These are phyloP conservation scores for Zaprionus gabonicus DNA, from an alignment of 1,140 invertebrate species.

Conservation along the genomic window DNA sequence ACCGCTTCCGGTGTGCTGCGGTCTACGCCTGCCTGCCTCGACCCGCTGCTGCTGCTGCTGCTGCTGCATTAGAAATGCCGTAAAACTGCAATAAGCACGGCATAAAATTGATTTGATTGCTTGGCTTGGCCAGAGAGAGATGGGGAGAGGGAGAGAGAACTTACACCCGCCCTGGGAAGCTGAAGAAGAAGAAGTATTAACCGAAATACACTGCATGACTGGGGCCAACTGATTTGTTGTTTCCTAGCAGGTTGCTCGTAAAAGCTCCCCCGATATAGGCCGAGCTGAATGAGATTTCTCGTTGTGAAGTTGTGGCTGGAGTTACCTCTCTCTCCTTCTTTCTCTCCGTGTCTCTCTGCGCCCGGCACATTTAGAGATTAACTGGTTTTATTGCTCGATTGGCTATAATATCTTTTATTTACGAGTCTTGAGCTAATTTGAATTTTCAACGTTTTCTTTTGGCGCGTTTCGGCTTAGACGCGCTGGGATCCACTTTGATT, in stretches of 20 bases:
- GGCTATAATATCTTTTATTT: constrained; percentile 84
- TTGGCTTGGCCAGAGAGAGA: constrained; percentile 2
- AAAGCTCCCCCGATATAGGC: constrained; percentile 42
- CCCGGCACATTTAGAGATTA: constrained; percentile 81
- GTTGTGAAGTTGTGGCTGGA: constrained; percentile 3
- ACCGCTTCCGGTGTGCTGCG: constrained; percentile 50
- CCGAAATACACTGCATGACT: constrained; percentile 47
- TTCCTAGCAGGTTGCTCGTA: constrained; percentile 50
- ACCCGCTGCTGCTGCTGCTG: not conserved
- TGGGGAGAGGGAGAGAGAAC: not conserved
- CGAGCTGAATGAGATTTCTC: constrained; percentile 15
- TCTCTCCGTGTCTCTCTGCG: not conserved
- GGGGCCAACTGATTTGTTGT: constrained; percentile 49
- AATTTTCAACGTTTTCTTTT: constrained; percentile 84
- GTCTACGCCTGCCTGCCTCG: constrained; percentile 37
- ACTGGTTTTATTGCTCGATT: constrained; percentile 83
- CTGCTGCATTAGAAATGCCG: constrained; percentile 47
- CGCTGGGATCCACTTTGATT: constrained; percentile 44
- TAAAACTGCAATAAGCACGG: constrained; percentile 47
- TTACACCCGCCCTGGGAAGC: constrained; percentile 47
- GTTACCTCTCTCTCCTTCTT: constrained; percentile 6
- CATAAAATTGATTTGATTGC: constrained; percentile 61
- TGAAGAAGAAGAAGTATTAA: constrained; percentile 16
- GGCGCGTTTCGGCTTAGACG: constrained; percentile 38
- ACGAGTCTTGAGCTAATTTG: constrained; percentile 82